Percentiles rank a stretch among this genome's conserved stretches.
phyloP scores from a whole-genome alignment of 1,140 invertebrate genomes.

The Drosophila triauraria region DNA sequence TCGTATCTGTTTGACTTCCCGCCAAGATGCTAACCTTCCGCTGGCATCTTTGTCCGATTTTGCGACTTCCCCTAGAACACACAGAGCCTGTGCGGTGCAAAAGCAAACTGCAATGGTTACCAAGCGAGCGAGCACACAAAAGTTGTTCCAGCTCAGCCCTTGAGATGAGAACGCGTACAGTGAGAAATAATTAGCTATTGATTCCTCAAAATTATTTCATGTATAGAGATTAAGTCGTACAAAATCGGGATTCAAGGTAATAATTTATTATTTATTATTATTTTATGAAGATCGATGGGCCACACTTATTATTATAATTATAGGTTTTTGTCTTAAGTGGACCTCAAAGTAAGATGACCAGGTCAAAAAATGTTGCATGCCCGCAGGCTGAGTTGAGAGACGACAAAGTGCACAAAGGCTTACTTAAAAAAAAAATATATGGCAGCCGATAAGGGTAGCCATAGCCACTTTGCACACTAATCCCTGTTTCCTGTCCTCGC shows the following conservation, averaged over 20 bases:
- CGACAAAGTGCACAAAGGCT: constrained; percentile 41
- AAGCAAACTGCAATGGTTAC: constrained; percentile 27
- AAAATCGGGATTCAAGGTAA: too few species aligned
- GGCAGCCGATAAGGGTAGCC: constrained; percentile 25
- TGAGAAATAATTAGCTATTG: constrained; percentile 1
- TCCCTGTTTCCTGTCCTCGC: constrained; percentile 3
- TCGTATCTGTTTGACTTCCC: constrained; percentile 42
- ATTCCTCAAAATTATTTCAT: too few species aligned
- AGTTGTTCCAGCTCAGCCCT: constrained; percentile 34
- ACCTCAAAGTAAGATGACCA: background rate
- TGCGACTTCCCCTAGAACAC: constrained; percentile 5
- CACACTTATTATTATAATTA: background rate
- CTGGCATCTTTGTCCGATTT: constrained; percentile 21
- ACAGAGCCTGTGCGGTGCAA: constrained; percentile 31
- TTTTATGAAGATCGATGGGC: too few species aligned
- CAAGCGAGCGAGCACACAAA: constrained; percentile 29
- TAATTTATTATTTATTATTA: too few species aligned
- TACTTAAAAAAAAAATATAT: constrained; percentile 20
- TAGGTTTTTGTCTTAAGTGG: constrained; percentile 3
- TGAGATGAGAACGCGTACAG: constrained; percentile 20
- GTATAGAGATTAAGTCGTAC: too few species aligned
- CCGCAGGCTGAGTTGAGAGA: constrained; percentile 11
- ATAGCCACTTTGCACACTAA: constrained; percentile 40
- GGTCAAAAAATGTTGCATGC: constrained; percentile 55
- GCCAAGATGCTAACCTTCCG: constrained; percentile 29